These are phyloP conservation scores for Procavia capensis DNA, from an alignment of 2,113 vertebrate genomes.

Conservation along the genomic window DNA sequence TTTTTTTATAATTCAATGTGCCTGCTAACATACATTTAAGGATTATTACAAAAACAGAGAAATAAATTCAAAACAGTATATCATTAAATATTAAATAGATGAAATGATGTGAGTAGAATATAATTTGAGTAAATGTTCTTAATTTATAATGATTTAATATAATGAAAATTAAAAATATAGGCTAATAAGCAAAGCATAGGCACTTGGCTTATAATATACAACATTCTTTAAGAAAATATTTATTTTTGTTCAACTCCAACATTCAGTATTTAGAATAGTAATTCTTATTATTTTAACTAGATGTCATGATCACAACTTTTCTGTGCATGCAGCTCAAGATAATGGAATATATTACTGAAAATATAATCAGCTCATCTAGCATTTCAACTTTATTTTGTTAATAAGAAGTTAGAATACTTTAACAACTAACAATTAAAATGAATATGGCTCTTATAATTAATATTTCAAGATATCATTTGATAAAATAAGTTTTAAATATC, in stretches of 20 bases:
- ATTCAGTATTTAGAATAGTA: conserved; percentile 43
- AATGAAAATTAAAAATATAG: background rate
- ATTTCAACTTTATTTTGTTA: conserved; percentile 56
- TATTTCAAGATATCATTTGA: conserved; percentile 30
- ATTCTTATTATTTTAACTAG: conserved; percentile 50
- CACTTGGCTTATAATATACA: background rate
- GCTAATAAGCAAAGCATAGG: background rate
- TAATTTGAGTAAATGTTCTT: background rate
- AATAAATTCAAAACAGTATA: background rate
- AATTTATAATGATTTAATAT: background rate
- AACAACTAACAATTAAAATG: conserved; percentile 6
- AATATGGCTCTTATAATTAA: conserved; percentile 27
- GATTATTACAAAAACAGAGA: background rate
- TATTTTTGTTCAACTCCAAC: conserved; percentile 21
- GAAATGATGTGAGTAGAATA: background rate
- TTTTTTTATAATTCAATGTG: background rate
- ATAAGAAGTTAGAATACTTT: conserved; percentile 19
- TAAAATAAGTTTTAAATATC: background rate
- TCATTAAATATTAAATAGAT: conserved; percentile 9
- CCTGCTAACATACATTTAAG: background rate
- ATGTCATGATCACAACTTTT: conserved; percentile 16
- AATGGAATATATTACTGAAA: background rate
- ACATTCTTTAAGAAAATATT: background rate
- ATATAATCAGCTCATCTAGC: background rate
- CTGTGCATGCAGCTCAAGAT: background rate